Evolutionary conservation across 2,113 vertebrate species (phyloP), one percentile per base, ranked within the genome.

Genomic region (Takifugu bimaculatus): DNA sequence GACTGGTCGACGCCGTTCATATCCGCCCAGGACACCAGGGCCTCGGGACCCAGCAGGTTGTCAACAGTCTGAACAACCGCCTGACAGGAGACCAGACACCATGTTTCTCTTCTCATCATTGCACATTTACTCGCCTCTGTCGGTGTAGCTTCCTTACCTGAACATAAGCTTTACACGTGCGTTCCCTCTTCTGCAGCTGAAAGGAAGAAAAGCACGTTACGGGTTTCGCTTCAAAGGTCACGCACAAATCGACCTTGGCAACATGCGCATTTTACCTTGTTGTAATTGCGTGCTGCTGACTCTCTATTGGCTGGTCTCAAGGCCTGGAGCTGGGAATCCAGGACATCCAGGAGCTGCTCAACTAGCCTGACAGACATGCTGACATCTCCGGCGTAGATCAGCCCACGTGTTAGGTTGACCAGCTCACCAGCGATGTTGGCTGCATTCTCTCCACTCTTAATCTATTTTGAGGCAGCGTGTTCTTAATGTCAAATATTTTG

Each of bases 361-460:
- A 97, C 93, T 2, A 98, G 90, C 56, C 89, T 92, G 79, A 97
- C 95, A 0, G 95, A 96, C 43, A 94, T 96, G 82, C 94, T 97
- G 68, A 98, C 93, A 0, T 98, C 96, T 0, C 96, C 96, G 0
- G 96, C 95, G 1, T 96, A 96, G 84, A 97, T 94, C 57, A 92
- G 91, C 45, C 94, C 96, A 6, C 93, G 90, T 0, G 96, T 98
- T 79, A 95, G 91, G 66, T 94, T 93, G 60, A 94, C 94, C 71
- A 98, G 81, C 81, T 97, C 95, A 0, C 92, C 91, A 0, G 95
- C 96, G 3, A 97, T 95, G 82, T 94, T 95, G 44, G 95, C 96
- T 0, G 95, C 95, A 0, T 98, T 98, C 91, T 98, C 95, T 2
- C 96, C 96, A 1, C 94, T 98, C 84, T 95, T 96, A 72, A 98